Conservation (phyloP, 2,113 vertebrate species). For the Seriola rivoliana region DNA sequence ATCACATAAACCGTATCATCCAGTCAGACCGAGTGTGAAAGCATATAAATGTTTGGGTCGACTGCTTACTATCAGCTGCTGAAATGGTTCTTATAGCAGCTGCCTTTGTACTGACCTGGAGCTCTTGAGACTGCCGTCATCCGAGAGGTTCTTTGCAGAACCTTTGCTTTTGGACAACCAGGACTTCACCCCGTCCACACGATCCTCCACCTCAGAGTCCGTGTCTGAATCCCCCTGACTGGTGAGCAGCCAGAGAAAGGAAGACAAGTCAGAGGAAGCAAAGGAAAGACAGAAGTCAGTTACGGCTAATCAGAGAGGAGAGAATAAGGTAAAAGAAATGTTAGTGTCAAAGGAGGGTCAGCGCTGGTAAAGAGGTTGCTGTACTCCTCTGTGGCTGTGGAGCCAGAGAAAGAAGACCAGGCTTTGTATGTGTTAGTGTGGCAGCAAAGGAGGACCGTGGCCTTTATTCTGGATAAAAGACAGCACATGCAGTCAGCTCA, state of each 20-base stretch:
- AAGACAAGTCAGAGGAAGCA: slow-evolving; percentile 42
- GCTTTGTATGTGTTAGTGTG: slow-evolving; percentile 55
- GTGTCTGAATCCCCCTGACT: slow-evolving; percentile 93
- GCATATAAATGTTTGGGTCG: background rate
- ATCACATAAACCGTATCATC: slow-evolving; percentile 15
- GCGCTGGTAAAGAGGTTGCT: slow-evolving; percentile 6
- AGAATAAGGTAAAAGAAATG: background rate
- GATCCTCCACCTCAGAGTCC: slow-evolving; percentile 94
- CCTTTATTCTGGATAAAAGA: slow-evolving; percentile 29
- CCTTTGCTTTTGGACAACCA: slow-evolving; percentile 92
- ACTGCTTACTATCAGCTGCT: background rate
- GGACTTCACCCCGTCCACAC: slow-evolving; percentile 95
- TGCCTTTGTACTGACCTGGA: slow-evolving; percentile 89
- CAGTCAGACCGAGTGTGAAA: background rate
- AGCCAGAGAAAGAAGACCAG: slow-evolving; percentile 24
- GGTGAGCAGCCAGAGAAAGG: slow-evolving; percentile 54
- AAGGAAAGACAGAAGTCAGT: background rate
- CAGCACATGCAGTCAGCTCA: slow-evolving; percentile 67
- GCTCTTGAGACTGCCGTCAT: slow-evolving; percentile 95
- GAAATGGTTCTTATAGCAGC: background rate
- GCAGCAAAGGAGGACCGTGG: slow-evolving; percentile 31
- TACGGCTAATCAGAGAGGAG: slow-evolving; percentile 23
- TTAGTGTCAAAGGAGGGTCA: slow-evolving; percentile 16
- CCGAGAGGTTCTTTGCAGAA: slow-evolving; percentile 91
- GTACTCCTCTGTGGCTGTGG: slow-evolving; percentile 1